Conservation (phyloP, 2,888 invertebrate species). For the Scaptomyza reducta region DNA sequence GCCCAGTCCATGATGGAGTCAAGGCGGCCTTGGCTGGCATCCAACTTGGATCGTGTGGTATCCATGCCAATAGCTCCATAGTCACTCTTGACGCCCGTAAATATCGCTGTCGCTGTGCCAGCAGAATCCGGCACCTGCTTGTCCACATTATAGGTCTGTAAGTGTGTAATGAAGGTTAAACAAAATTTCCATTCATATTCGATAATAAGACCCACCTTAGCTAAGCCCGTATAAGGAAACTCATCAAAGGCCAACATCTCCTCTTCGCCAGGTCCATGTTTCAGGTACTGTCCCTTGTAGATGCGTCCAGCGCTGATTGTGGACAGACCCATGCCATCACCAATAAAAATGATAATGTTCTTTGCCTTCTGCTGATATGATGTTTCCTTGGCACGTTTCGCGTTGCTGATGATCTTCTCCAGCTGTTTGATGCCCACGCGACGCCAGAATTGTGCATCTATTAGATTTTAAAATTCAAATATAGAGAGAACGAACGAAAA, state of each 20-base stretch:
- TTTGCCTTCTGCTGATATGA: conserved; percentile 84
- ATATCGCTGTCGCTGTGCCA: conserved; percentile 88
- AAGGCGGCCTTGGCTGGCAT: conserved; percentile 84
- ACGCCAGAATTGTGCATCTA: conserved; percentile 82
- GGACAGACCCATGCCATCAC: conserved; percentile 89
- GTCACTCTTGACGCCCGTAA: conserved; percentile 87
- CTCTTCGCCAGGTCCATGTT: conserved; percentile 86
- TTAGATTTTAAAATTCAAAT: conserved; percentile 35
- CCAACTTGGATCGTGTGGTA: conserved; percentile 65
- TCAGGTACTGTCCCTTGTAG: conserved; percentile 85
- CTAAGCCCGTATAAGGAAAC: conserved; percentile 87
- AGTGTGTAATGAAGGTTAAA: not conserved
- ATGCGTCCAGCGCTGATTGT: conserved; percentile 88
- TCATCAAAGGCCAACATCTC: conserved; percentile 86
- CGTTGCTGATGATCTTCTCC: conserved; percentile 83
- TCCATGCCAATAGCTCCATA: conserved; percentile 86
- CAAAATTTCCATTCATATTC: not conserved
- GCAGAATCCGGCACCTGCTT: conserved; percentile 89
- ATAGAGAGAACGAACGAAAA: no score
- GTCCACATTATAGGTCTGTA: conserved; percentile 89
- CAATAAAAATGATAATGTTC: conserved; percentile 88
- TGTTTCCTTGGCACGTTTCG: conserved; percentile 81
- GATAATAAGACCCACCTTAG: conserved; percentile 85
- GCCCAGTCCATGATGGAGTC: conserved; percentile 86
- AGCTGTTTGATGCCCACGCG: conserved; percentile 73